Percentiles rank a stretch among this genome's conserved stretches.
Conservation (phyloP, 2,888 invertebrate species). For the Apodemia mormo region DNA sequence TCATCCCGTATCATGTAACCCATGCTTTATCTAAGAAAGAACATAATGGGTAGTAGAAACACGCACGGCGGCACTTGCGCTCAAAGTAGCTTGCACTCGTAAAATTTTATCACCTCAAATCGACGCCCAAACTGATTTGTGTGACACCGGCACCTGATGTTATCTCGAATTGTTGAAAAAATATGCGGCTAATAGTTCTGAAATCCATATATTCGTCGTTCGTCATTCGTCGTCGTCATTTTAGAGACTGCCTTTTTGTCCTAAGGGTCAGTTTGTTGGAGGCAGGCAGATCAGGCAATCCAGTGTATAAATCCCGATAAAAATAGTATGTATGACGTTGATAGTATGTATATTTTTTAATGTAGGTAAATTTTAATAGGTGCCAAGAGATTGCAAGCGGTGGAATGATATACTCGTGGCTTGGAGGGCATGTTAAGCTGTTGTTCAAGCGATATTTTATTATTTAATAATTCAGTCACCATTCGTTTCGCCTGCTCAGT, state of each 20-base stretch:
- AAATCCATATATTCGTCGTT: not conserved
- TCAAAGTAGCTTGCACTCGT: constrained; percentile 63
- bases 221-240: too few species aligned
- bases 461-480: too few species aligned
- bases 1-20: constrained; percentile 41
- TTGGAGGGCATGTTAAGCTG: too few species aligned
- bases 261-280: too few species aligned
- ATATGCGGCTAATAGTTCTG: not conserved
- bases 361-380: too few species aligned
- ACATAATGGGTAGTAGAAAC: constrained; percentile 48
- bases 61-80: constrained; percentile 43
- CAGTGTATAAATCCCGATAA: not conserved
- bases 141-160: constrained; percentile 44
- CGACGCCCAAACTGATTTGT: constrained; percentile 66
- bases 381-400: too few species aligned
- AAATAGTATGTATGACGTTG: not conserved
- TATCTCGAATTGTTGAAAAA: not conserved
- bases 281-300: too few species aligned
- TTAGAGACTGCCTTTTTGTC: not conserved
- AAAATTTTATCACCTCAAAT: constrained; percentile 76
- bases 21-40: constrained; percentile 32
- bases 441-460: too few species aligned
- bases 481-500: too few species aligned
- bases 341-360: too few species aligned
- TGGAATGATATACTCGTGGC: too few species aligned